Conservation (phyloP, 2,888 invertebrate genomes). For the Archaeoteleia sp. region DNA sequence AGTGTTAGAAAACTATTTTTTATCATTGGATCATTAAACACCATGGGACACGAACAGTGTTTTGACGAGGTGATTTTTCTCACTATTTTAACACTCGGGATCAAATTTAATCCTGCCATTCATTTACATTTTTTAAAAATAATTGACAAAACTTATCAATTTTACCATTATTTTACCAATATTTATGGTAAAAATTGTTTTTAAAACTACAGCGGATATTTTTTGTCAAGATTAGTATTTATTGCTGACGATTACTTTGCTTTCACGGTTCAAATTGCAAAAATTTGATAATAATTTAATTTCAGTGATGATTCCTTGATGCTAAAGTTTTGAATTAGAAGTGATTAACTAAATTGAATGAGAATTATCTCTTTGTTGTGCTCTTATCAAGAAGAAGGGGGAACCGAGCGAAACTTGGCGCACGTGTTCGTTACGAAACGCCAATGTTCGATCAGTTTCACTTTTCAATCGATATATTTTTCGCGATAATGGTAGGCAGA, state of each 20-base stretch:
- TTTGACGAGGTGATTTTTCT: constrained; percentile 20
- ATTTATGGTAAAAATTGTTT: too few relatives aligned
- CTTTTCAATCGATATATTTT: constrained; percentile 42
- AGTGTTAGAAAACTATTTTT: neutral
- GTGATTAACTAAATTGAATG: constrained; percentile 13
- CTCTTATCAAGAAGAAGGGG: constrained; percentile 29
- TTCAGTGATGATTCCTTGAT: constrained; percentile 1
- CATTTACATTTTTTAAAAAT: too few relatives aligned
- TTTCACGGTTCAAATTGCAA: too few relatives aligned
- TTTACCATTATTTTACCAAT: too few relatives aligned
- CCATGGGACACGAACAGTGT: constrained; percentile 32
- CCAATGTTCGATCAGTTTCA: constrained; percentile 34
- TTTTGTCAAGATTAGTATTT: too few relatives aligned
- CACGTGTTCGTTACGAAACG: constrained; percentile 49
- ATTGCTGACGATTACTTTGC: too few relatives aligned
- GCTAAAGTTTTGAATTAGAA: constrained; percentile 17
- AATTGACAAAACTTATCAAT: too few relatives aligned
- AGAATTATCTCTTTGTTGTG: constrained; percentile 39
- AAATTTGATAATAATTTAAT: too few relatives aligned
- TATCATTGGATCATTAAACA: constrained; percentile 7
- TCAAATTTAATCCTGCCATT: too few relatives aligned
- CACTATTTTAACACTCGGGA: neutral
- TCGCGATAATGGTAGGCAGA: constrained; percentile 17
- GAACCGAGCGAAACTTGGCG: constrained; percentile 26
- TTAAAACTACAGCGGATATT: too few relatives aligned